phyloP scores from a whole-genome alignment of 2,888 invertebrate genomes.

The Lasius platythorax region DNA sequence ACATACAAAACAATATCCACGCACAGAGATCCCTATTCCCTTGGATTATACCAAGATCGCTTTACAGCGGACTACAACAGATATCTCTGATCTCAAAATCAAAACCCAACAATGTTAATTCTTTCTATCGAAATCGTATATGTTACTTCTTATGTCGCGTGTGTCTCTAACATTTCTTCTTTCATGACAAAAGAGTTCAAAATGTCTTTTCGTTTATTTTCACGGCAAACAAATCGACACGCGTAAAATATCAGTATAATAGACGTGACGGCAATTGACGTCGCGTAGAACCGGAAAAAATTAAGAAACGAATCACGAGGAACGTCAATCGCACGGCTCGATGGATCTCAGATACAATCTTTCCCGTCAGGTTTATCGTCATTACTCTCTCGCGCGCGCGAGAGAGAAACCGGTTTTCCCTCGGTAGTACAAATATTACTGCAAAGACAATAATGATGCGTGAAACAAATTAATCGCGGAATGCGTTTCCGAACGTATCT shows the following conservation, averaged over 20 bases:
- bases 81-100: conserved; percentile 64
- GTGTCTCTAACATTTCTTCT: neutral
- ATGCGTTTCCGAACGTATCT: neutral
- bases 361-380: neutral
- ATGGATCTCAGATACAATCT: conserved; percentile 18
- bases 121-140: neutral
- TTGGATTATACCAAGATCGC: conserved; percentile 34
- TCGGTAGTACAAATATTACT: conserved; percentile 29
- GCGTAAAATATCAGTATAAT: neutral
- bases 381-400: neutral
- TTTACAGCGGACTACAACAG: conserved; percentile 28
- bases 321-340: neutral
- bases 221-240: neutral
- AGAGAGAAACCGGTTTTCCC: conserved; percentile 14
- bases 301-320: neutral
- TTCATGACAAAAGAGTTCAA: neutral
- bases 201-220: neutral
- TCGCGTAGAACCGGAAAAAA: conserved; percentile 1
- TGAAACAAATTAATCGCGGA: conserved; percentile 44
- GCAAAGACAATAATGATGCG: conserved; percentile 42
- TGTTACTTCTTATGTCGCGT: neutral
- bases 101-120: conserved; percentile 67
- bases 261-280: neutral
- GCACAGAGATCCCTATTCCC: conserved; percentile 64
- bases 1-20: conserved; percentile 76